Conservation (phyloP, 2,797 vertebrate species). For the Pseudotriccus pelzelni region DNA sequence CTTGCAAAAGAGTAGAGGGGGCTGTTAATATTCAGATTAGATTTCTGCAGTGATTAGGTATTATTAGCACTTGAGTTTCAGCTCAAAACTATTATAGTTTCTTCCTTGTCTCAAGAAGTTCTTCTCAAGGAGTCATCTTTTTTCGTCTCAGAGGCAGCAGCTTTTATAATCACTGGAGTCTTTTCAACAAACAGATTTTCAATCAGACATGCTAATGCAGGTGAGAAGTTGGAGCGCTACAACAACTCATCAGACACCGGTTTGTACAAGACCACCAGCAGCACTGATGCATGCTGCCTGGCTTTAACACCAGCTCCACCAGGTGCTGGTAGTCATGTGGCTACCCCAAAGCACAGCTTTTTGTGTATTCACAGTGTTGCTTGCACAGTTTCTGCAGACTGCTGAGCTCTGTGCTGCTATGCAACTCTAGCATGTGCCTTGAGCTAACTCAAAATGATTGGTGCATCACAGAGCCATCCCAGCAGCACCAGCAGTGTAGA, state of each 20-base stretch:
- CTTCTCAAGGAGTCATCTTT: not conserved
- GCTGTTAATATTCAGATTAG: not conserved
- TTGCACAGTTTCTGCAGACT: not conserved
- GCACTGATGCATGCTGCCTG: rapidly evolving
- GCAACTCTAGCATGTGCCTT: not conserved
- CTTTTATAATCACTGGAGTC: not conserved
- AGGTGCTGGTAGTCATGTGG: not conserved
- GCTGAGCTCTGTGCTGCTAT: not conserved
- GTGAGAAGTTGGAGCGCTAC: not conserved
- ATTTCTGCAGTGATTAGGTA: not conserved
- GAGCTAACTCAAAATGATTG: not conserved
- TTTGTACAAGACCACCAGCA: not conserved
- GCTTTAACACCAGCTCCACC: not conserved
- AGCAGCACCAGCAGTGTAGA: not conserved
- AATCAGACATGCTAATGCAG: not conserved
- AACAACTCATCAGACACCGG: not conserved
- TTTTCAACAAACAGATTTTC: not conserved
- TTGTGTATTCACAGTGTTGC: not conserved
- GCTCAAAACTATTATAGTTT: not conserved
- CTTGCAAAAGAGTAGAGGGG: not conserved
- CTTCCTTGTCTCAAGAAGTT: not conserved
- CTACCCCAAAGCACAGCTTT: not conserved
- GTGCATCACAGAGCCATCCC: not conserved
- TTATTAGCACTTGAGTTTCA: not conserved
- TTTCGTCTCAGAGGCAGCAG: not conserved